Evolutionary conservation across 2,113 vertebrate species (phyloP), one percentile per base, ranked within the genome.

Genomic region (Rissa tridactyla): DNA sequence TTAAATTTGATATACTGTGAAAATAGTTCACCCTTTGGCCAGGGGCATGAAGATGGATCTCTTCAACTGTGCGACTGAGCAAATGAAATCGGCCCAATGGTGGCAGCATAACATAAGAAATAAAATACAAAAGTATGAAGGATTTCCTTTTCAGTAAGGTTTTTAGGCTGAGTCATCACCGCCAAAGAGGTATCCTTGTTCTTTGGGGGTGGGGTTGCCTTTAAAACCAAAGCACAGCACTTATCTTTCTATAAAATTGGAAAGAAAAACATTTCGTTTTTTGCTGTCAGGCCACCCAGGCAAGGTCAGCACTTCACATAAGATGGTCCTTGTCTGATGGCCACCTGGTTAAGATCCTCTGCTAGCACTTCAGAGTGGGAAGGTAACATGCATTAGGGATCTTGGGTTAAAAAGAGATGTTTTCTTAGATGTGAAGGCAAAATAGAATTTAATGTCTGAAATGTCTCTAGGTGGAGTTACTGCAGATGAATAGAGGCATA

Each of bases 21-120:
- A 94, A 86, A 60, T 51, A 42, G 29, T 54, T 93, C 32, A 36
- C 23, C 27, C 34, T 76, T 86, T 79, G 27, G 68, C 82, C 20
- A 30, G 62, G 18, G 51, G 18, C 40, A 38, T 91, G 57, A 88
- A 57, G 46, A 64, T 79, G 34, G 42, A 54, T 49, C 12, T 32
- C n/a, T 81, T 72, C 32, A 85, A 26, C 21, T 7, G 1, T 65
- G 61, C 93, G 62, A 65, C 69, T 89, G 95, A 94, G 91, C 64
- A 87, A 72, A 86, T 57, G 34, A 83, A 82, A 89, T 69, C 46
- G 77, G 38, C 96, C 98, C 96, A 96, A 72, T 44, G 98, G 96
- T 97, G 98, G 98, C 98, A 98, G 98, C 90, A 97, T 93, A 94
- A 76, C 96, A 92, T 97, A 98, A 97, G 95, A 94, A 95, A 92